Evolutionary conservation across 2,888 invertebrate genomes (phyloP).

Genomic region (Eupithecia exiguata): DNA sequence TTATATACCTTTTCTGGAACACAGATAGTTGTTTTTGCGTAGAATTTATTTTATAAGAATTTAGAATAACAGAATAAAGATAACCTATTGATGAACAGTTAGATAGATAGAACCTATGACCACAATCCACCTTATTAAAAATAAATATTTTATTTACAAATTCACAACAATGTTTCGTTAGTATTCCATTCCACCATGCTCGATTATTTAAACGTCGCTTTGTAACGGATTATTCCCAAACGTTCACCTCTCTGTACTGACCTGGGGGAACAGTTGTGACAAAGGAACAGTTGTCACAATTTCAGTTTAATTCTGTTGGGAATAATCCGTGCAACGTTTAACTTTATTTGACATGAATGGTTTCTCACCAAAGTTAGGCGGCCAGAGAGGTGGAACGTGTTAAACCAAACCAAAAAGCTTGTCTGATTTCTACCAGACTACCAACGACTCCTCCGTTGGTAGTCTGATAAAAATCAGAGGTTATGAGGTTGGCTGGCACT

Average conservation of each 20-base stretch:
- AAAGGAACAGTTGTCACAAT: not conserved
- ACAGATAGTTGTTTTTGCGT: not conserved
- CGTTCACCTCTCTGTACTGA: not conserved
- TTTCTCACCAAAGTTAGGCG: not conserved
- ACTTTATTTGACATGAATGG: too few relatives aligned
- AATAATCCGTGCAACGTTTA: too few relatives aligned
- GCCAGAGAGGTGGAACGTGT: not conserved
- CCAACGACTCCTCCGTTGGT: too few relatives aligned
- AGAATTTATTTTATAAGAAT: not conserved
- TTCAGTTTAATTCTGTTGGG: not conserved
- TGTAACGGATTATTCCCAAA: not conserved
- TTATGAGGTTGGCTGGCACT: too few relatives aligned
- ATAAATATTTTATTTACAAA: not conserved
- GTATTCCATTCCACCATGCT: not conserved
- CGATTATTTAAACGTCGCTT: not conserved
- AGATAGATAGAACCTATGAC: constrained; percentile 30
- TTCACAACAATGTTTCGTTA: not conserved
- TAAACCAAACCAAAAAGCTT: not conserved
- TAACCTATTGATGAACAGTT: constrained; percentile 31
- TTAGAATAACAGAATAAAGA: constrained; percentile 7
- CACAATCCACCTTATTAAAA: constrained; percentile 13
- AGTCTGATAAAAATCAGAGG: too few relatives aligned
- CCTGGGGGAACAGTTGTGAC: not conserved
- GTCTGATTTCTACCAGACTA: not conserved
- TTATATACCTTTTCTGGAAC: not conserved